phyloP scores from a whole-genome alignment of 2,888 invertebrate species.

The Aspidiotus destructor region DNA sequence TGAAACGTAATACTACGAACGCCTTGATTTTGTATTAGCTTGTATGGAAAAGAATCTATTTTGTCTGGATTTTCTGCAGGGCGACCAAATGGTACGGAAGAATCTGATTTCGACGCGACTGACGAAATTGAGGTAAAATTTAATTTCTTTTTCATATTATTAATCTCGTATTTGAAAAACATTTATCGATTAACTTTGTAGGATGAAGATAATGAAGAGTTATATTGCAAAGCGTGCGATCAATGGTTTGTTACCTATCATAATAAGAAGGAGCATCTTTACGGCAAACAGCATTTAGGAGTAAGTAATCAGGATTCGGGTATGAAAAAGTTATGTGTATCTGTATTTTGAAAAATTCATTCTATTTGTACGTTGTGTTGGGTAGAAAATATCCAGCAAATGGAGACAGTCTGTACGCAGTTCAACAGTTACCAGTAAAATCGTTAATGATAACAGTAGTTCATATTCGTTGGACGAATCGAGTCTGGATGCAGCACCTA shows the following conservation, averaged over 20 bases:
- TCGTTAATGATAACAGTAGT: slow-evolving; percentile 36
- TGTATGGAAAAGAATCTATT: slow-evolving; percentile 4
- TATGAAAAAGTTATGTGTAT: no score
- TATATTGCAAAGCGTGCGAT: slow-evolving; percentile 51
- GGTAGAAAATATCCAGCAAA: slow-evolving; percentile 21
- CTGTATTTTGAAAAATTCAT: neutral
- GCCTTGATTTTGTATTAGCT: neutral
- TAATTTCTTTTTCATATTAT: neutral
- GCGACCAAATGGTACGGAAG: slow-evolving; percentile 39
- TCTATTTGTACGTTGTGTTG: neutral
- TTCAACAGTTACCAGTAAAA: slow-evolving; percentile 32
- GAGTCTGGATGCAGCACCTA: slow-evolving; percentile 42
- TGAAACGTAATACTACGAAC: slow-evolving; percentile 39
- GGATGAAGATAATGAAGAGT: slow-evolving; percentile 50
- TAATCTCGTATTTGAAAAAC: neutral
- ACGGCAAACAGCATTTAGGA: slow-evolving; percentile 48
- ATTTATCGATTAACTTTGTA: slow-evolving; percentile 38
- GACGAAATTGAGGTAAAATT: slow-evolving; percentile 39
- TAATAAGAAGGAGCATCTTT: slow-evolving; percentile 51
- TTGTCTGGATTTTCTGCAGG: slow-evolving; percentile 34
- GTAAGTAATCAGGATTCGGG: slow-evolving; percentile 36
- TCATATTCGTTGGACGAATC: slow-evolving; percentile 43
- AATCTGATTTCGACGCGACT: slow-evolving; percentile 47
- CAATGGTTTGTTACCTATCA: slow-evolving; percentile 51
- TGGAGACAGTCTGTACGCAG: slow-evolving; percentile 27